Base-by-base conservation (phyloP, 2,113 vertebrate genomes). In the Junco hyemalis region DNA sequence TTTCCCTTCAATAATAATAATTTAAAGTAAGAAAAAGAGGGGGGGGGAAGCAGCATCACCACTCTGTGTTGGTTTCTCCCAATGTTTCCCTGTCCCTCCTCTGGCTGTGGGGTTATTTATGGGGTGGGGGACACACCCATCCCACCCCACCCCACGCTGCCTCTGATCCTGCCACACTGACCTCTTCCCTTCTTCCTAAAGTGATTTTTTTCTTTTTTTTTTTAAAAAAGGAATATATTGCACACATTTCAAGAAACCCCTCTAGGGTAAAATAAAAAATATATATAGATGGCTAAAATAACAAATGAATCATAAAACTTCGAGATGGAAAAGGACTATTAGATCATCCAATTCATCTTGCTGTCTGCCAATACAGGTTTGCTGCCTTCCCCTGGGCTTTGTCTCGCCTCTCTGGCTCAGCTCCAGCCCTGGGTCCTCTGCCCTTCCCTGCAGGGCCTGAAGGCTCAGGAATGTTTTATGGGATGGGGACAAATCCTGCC, bases 221-320 rank as follows among this genome's bases (percentile, higher is more conserved):
- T 48, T 90, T 83, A 61, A 6, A 6, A 14, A 80, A 88, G 48
- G 76, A 93, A 81, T 95, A 74, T 87, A 92, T 86, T 91, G 93
- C 92, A 59, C 90, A 95, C 86, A 95, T 96, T 89, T 97, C 88
- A 95, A 94, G 85, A 80, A 86, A 88, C 74, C 59, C 94, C 96
- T 81, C 94, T 64, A 86, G 96, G 96, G 97, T 96, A 92, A 97
- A 97, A 97, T 97, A 97, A 97, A 97, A 94, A 50, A 90, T 79
- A 90, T 93, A 92, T 95, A 97, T 77, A 90, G 95, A 96, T 91
- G 88, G 91, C 95, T 97, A 95, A 97, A 96, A 97, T 96, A 97
- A 96, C 96, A 96, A 95, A 97, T 97, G 95, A 97, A 95, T 97
- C 97, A 95, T 95, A 89, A 93, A 91, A 94, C 94, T 91, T 91